These are phyloP conservation scores for Limenitis camilla DNA, from an alignment of 2,888 invertebrate genomes.

Conservation along the genomic window DNA sequence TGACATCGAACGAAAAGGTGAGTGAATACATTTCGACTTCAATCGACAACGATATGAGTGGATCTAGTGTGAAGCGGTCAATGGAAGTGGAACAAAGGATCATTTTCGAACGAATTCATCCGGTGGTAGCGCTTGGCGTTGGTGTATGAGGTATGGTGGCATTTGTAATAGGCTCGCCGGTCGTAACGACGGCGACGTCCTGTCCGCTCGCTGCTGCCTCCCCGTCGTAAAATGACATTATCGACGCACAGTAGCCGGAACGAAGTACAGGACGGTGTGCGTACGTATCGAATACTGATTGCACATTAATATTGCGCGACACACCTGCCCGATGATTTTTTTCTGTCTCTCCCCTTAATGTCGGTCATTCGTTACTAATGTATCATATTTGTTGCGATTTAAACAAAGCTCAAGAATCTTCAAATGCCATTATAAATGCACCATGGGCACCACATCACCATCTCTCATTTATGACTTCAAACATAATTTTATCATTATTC, in stretches of 20 bases:
- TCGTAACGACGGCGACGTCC: slow-evolving; percentile 72
- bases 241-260: slow-evolving; percentile 75
- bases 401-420: slow-evolving; percentile 49
- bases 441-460: slow-evolving; percentile 38
- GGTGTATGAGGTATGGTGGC: slow-evolving; percentile 62
- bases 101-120: slow-evolving; percentile 38
- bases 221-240: slow-evolving; percentile 74
- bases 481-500: slow-evolving; percentile 4
- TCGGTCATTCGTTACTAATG: slow-evolving; percentile 71
- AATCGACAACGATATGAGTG: slow-evolving; percentile 34
- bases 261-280: slow-evolving; percentile 72
- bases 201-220: slow-evolving; percentile 58
- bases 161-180: slow-evolving; percentile 70
- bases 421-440: slow-evolving; percentile 51
- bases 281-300: slow-evolving; percentile 69
- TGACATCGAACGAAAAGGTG: slow-evolving; percentile 20
- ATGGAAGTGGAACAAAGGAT: slow-evolving; percentile 54
- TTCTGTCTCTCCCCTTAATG: slow-evolving; percentile 70
- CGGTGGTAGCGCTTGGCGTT: slow-evolving; percentile 47
- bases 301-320: slow-evolving; percentile 71
- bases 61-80: slow-evolving; percentile 41
- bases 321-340: slow-evolving; percentile 70
- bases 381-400: slow-evolving; percentile 70
- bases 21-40: slow-evolving; percentile 49
- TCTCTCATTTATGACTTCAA: slow-evolving; percentile 15